These are phyloP conservation scores for Drosophila maculinotata DNA, from an alignment of 2,888 invertebrate species.

Conservation along the genomic window DNA sequence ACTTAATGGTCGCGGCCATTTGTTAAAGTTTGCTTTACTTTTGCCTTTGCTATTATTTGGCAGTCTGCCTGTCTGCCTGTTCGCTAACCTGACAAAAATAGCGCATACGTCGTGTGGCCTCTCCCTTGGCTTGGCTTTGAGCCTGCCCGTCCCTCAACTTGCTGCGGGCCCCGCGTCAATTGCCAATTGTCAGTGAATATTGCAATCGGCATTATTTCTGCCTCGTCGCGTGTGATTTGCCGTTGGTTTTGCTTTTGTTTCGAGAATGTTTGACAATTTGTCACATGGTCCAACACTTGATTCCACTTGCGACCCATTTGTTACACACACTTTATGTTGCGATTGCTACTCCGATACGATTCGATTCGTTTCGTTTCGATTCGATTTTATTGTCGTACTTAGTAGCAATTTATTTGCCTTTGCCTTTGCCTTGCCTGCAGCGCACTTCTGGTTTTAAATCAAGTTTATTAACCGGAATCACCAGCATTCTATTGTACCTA, in stretches of 20 bases:
- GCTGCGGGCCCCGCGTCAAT: constrained; percentile 20
- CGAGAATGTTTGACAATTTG: constrained; percentile 76
- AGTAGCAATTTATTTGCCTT: constrained; percentile 70
- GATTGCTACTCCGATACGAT: constrained; percentile 23
- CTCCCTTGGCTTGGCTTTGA: constrained; percentile 70
- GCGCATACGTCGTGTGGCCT: constrained; percentile 69
- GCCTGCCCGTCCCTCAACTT: constrained; percentile 74
- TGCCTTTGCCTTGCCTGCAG: constrained; percentile 35
- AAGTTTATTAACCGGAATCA: constrained; percentile 80
- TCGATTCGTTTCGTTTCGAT: constrained; percentile 40
- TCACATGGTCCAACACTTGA: constrained; percentile 54
- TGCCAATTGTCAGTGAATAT: constrained; percentile 64
- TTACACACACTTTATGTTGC: constrained; percentile 68
- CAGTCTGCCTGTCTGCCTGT: constrained; percentile 20
- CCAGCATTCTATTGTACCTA: constrained; percentile 52
- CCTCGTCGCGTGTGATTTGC: constrained; percentile 16
- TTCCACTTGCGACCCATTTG: constrained; percentile 68
- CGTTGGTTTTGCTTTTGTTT: constrained; percentile 34
- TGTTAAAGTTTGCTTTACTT: constrained; percentile 46
- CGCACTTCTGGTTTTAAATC: constrained; percentile 80
- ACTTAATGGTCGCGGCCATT: constrained; percentile 51
- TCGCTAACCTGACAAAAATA: constrained; percentile 38
- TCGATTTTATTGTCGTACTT: constrained; percentile 60
- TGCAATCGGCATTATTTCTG: constrained; percentile 55
- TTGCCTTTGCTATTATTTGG: constrained; percentile 32